Base-by-base conservation (phyloP, 1,140 invertebrate genomes). In the Colletes latitarsis region DNA sequence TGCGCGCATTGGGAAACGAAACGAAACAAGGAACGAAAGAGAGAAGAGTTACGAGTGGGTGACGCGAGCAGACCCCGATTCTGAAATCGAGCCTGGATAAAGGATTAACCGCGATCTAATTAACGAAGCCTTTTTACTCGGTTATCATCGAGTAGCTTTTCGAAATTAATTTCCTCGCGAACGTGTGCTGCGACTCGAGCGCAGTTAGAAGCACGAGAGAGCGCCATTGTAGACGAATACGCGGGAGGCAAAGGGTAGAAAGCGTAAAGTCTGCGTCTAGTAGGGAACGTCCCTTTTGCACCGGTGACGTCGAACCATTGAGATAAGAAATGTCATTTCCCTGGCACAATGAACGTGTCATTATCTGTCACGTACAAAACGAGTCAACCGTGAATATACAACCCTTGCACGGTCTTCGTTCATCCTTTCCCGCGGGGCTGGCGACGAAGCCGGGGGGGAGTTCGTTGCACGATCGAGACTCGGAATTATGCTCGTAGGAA, bases 311-410 rank as follows among this genome's bases (percentile, higher is more conserved):
- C 76, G 80, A 83, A 86, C 41, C 82, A 63, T 68, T 46, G 46
- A 75, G 85, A 87, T 87, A 87, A 86, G 85, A 87, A 87, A 87
- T 74, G 82, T 86, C 75, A 84, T 87, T 87, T 87, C 71, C 77
- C 21, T 46, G 66, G 63, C 55, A 87, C 82, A 87, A 87, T 82
- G 68, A 75, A 67, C 82, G 75, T 62, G 62, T 84, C 86, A 84
- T 87, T 84, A 84, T 82, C 66, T 30, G 69, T 71, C 63, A 69
- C 67, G 74, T 67, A 81, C 66, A 63, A 81, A 81, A 84, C 74
- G 75, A 82, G 77, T 67, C 70, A 68, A 43, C 77, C 49, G 49
- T 67, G 53, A 76, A 78, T 49, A 41, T 39, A 75, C 67, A 73
- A 39, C 15, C 21, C 17, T 15, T n/a, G 66, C 21, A 55, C 62